These are phyloP conservation scores for Dendrocincla tyrannina DNA, from an alignment of 2,797 vertebrate genomes.

Conservation along the genomic window DNA sequence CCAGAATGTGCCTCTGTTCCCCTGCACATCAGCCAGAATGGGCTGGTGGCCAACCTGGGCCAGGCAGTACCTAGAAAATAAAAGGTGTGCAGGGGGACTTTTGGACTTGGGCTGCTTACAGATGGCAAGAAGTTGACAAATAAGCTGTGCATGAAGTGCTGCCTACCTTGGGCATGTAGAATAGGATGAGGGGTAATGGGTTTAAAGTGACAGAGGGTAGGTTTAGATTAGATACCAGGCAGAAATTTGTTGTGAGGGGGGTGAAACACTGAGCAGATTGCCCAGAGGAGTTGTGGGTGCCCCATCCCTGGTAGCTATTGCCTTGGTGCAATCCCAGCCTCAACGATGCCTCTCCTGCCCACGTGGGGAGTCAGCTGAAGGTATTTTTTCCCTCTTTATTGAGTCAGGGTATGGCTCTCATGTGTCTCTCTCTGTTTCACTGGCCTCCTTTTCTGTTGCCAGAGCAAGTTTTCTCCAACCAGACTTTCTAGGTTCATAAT, in stretches of 20 bases:
- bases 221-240: not conserved
- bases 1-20: not conserved
- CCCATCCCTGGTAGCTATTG: not conserved
- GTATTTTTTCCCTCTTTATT: not conserved
- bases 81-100: not conserved
- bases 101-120: not conserved
- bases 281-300: not conserved
- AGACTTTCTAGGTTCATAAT: not conserved
- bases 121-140: not conserved
- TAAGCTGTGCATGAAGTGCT: not conserved
- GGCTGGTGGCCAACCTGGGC: fast-evolving
- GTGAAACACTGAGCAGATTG: not conserved
- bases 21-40: no score
- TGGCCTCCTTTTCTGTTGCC: not conserved
- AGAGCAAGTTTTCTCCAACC: not conserved
- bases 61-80: not conserved
- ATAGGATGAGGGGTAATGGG: not conserved
- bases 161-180: not conserved
- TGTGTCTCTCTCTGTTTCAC: not conserved
- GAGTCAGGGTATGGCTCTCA: not conserved
- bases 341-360: not conserved
- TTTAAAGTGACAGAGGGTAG: not conserved
- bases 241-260: not conserved
- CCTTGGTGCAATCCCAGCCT: not conserved
- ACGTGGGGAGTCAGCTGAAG: not conserved